These are phyloP conservation scores for Lacerta agilis DNA, from an alignment of 2,797 vertebrate species.

Conservation along the genomic window DNA sequence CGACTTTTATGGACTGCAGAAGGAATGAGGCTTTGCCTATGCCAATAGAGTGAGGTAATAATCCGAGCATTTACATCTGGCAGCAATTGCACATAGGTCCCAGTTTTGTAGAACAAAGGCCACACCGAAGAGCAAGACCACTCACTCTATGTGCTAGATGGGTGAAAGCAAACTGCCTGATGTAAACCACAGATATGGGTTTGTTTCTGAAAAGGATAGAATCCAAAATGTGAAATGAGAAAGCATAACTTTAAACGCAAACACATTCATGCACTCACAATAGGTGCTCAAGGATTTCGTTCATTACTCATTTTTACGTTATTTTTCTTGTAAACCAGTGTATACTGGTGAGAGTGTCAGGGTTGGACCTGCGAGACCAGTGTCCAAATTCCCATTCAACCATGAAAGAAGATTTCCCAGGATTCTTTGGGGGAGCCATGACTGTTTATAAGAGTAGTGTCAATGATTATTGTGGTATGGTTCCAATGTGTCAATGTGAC, in stretches of 20 bases:
- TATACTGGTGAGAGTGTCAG: too few species aligned
- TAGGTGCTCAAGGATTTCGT: too few species aligned
- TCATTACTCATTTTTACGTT: too few species aligned
- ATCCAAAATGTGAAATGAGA: neutral
- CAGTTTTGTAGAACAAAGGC: neutral
- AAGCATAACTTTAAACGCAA: neutral
- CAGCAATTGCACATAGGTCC: constrained; percentile 11
- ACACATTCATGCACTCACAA: neutral
- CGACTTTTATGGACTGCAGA: constrained; percentile 22
- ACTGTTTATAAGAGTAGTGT: too few species aligned
- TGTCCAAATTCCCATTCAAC: too few species aligned
- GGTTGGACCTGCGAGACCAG: too few species aligned
- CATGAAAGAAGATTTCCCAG: too few species aligned
- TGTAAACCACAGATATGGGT: neutral
- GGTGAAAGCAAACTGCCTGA: neutral
- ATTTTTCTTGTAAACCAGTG: too few species aligned
- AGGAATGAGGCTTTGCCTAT: constrained; percentile 8
- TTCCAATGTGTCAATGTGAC: too few species aligned
- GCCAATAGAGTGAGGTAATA: constrained; percentile 24
- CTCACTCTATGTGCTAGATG: neutral
- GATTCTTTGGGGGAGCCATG: too few species aligned
- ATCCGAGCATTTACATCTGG: constrained; percentile 34
- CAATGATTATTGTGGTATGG: too few species aligned
- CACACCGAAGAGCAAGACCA: neutral
- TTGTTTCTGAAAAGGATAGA: neutral